phyloP scores from a whole-genome alignment of 64 coral and sea anemone genomes.

The Orbicella faveolata region DNA sequence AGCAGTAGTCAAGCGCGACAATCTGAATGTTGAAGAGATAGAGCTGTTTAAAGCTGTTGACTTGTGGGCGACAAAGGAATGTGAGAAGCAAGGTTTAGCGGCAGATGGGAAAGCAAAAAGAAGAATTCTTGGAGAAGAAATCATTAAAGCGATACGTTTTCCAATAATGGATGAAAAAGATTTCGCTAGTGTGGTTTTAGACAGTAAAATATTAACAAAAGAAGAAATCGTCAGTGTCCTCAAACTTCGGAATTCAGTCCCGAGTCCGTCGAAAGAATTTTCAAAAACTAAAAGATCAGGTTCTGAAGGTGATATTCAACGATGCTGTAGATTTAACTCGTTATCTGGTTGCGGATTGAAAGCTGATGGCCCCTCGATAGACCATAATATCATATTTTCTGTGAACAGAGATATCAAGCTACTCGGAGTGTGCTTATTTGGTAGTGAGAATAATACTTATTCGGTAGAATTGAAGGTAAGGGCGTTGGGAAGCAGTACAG shows the following conservation, averaged over 20 bases:
- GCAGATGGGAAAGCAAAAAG: background rate
- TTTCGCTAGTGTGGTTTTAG: background rate
- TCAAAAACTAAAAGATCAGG: background rate
- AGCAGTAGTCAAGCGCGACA: background rate
- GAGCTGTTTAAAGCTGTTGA: constrained; percentile 1
- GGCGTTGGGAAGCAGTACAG: accelerated
- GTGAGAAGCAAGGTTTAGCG: background rate
- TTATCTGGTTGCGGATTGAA: no score
- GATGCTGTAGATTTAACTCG: background rate
- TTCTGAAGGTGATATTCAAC: background rate
- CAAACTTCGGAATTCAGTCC: background rate
- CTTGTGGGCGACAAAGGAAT: background rate
- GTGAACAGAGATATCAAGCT: background rate
- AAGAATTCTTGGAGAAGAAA: constrained; percentile 4
- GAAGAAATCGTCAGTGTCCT: background rate
- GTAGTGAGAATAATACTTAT: background rate
- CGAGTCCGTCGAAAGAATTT: background rate
- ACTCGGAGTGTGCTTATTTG: background rate
- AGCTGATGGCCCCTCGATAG: background rate
- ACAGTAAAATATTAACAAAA: background rate
- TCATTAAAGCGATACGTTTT: background rate
- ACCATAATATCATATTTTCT: background rate
- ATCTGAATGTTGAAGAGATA: background rate
- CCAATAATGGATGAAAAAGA: background rate
- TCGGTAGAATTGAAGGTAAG: background rate